Base-by-base conservation (phyloP, 2,888 invertebrate species). In the Abscondita cerata region DNA sequence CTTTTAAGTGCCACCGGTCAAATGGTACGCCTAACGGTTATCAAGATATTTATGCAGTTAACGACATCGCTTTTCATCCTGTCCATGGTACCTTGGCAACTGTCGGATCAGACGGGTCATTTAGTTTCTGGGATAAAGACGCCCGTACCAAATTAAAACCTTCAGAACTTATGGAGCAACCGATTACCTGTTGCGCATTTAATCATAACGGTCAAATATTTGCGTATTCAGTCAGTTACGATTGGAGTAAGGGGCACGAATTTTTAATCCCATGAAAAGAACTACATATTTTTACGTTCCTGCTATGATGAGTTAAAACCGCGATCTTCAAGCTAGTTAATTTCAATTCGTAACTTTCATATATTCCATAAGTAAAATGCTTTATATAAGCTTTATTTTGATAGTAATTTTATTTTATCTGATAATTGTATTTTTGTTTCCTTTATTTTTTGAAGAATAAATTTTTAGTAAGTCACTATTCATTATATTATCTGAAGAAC, bases 41-140 rank as follows among this genome's bases (percentile, higher is more conserved):
- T 77, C 96, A 97, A 71, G 81, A 81, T 66, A 81, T 81, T 54
- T 81, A 81, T 66, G 81, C 81, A 4, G 81, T 81, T 8, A 81
- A 81, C 62, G 81, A 81, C 69, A 80, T 81, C 56, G 93, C 95
- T 54, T 99, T 99, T 83, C 99, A 99, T 84, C 99, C 98, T 11
- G 84, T 89, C 48, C 98, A 99, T 82, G 96, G 97, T 15, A 99
- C 98, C 41, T 84, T 99, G 73, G 95, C 97, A 3, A 99, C 99
- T 0, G 96, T 96, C 33, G 99, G 99, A 16, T 95, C 96, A 11
- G 99, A 99, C 82, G 98, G 98, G 11, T 89, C 95, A 8, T 99
- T 95, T 82, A 95, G 95, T 73, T 99, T 97, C 82, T 99, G 98
- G 98, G 98, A 99, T 82, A 99, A 99, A 82, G 98, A 99, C 82